Evolutionary conservation across 2,888 invertebrate species (phyloP).

Genomic region (Acrobeloides nanus): DNA sequence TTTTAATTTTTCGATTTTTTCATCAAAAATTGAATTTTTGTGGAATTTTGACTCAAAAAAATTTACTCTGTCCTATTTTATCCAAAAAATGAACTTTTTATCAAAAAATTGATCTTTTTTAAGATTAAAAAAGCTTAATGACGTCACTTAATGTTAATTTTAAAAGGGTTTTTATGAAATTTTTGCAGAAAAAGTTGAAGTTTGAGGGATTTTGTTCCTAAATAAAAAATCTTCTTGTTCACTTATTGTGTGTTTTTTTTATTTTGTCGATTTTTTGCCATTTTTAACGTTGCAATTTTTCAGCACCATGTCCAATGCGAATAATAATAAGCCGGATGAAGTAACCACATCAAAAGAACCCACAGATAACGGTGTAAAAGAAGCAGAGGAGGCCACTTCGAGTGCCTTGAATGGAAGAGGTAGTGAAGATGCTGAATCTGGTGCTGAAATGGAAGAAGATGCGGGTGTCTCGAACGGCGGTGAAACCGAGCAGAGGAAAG

Average conservation of each 20-base stretch:
- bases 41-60: no score
- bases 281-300: not conserved
- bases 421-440: not conserved
- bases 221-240: constrained; percentile 1
- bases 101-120: no score
- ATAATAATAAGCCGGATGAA: not conserved
- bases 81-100: no score
- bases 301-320: constrained; percentile 2
- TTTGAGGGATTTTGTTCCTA: not conserved
- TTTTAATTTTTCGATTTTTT: no score
- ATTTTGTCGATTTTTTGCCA: not conserved
- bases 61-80: no score
- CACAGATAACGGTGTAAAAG: not conserved
- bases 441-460: constrained; percentile 1
- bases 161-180: no score
- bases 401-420: not conserved
- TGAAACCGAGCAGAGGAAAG: constrained; percentile 1
- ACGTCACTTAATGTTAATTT: no score
- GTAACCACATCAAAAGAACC: not conserved
- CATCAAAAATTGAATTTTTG: no score
- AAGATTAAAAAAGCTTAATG: no score
- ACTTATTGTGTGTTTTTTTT: not conserved
- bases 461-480: not conserved
- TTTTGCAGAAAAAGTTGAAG: no score
- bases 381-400: not conserved